Base-by-base conservation (phyloP, 2,113 vertebrate genomes). In the Salvelinus namaycush region DNA sequence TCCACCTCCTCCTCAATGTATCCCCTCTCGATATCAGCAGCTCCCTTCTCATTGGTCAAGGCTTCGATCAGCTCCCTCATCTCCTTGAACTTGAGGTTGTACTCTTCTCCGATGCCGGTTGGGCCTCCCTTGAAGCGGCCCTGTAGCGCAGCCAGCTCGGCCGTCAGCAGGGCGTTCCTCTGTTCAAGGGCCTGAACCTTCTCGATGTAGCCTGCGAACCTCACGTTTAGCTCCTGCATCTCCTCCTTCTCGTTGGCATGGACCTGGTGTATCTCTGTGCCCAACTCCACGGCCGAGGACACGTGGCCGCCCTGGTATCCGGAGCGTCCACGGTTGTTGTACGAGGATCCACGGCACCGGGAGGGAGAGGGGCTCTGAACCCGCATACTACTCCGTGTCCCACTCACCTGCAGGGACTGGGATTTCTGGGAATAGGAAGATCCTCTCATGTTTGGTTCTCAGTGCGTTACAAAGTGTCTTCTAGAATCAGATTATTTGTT, bases 141-240 rank as follows among this genome's bases (percentile, higher is more conserved):
- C 84, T 91, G 89, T 82, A 95, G 89, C 1, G 64, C 62, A 0
- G 13, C 66, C 75, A 93, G 83, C 86, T 93, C 78, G 0, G 83
- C 84, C 5, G 69, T 79, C 26, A 86, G 90, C 4, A 79, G 60
- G 4, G 76, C 76, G 16, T 93, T 93, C 81, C 83, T 92, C 84
- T 92, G 89, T 70, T 95, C 93, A 3, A 95, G 90, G 0, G 88
- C 82, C 87, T 94, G 93, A 39, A 95, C 94, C 78, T 95, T 95
- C 49, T 83, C 83, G 8, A 94, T 95, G 90, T 95, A 95, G 69
- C 92, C 91, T 0, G 92, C 92, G 24, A 95, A 95, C 79, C 86
- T 89, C 2, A 91, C 82, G 24, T 94, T 95, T 69, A 95, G 90
- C 75, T 92, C 91, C 76, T 95, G 94, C 93, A 94, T 93, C 80